A percentile compares a stretch with the other conserved stretches of the same genome.
These are phyloP conservation scores for Linepithema humile DNA, from an alignment of 1,140 invertebrate genomes.

Conservation along the genomic window DNA sequence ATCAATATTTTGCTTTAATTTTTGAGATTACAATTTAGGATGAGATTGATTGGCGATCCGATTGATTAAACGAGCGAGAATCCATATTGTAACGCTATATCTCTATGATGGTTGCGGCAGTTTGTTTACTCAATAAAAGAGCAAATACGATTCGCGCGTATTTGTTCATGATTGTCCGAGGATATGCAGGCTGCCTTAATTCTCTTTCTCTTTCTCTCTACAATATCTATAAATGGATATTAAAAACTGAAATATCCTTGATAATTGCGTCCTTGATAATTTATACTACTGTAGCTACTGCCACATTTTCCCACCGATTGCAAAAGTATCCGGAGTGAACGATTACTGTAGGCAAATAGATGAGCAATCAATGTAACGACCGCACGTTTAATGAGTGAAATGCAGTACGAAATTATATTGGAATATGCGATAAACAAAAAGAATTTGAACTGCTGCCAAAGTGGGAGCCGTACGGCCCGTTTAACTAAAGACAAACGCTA, in stretches of 20 bases:
- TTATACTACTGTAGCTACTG: no score
- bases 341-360: not conserved
- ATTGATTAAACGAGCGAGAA: conserved; percentile 4
- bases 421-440: not conserved
- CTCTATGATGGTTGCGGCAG: not conserved
- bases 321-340: no score
- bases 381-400: not conserved
- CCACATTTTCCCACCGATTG: no score
- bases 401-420: not conserved
- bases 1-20: not conserved
- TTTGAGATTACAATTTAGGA: not conserved
- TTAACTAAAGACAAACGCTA: no score
- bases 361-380: not conserved
- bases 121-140: conserved; percentile 3
- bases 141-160: not conserved
- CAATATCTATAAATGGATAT: not conserved
- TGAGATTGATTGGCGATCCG: not conserved
- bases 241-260: not conserved
- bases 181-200: not conserved
- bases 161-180: not conserved
- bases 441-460: no score
- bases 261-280: not conserved
- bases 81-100: not conserved
- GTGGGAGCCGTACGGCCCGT: no score
- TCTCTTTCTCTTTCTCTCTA: no score